These are phyloP conservation scores for Archips crataeganus DNA, from an alignment of 2,888 invertebrate species.

Conservation along the genomic window DNA sequence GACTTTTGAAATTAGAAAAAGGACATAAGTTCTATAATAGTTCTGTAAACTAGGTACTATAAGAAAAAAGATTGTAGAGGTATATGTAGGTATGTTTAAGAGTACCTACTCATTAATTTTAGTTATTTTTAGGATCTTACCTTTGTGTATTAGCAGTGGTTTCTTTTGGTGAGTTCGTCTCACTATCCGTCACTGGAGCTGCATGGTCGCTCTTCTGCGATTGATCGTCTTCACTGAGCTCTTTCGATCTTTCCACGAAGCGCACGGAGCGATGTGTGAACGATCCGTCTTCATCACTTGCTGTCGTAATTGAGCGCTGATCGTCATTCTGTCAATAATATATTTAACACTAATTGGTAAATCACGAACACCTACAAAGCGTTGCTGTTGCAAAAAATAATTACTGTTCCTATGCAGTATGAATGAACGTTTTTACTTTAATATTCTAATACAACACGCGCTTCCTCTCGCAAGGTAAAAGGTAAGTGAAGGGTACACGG, in stretches of 20 bases:
- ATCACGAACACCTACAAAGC: too few species aligned
- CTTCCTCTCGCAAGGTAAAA: too few species aligned
- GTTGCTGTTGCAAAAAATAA: too few species aligned
- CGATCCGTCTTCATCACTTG: conserved; percentile 86
- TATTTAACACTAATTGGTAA: not conserved
- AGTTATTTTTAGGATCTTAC: conserved; percentile 48
- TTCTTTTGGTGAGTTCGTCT: conserved; percentile 60
- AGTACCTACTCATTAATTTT: not conserved
- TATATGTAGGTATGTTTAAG: too few species aligned
- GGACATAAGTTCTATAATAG: too few species aligned
- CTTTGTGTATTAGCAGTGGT: conserved; percentile 59
- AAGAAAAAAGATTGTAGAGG: too few species aligned
- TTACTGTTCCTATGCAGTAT: too few species aligned
- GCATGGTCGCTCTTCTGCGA: conserved; percentile 51
- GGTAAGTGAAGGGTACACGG: too few species aligned
- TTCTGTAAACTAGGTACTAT: too few species aligned
- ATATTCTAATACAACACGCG: too few species aligned
- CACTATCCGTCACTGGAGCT: conserved; percentile 51
- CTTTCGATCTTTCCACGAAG: conserved; percentile 84
- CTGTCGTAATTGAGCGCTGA: conserved; percentile 74
- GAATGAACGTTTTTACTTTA: too few species aligned
- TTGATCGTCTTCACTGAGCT: conserved; percentile 71
- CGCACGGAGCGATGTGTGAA: conserved; percentile 88
- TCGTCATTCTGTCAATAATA: conserved; percentile 66
- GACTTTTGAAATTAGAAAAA: too few species aligned